A percentile compares a stretch with the other conserved stretches of the same genome.
Conservation (phyloP, 2,797 vertebrate genomes). For the Centropyge bicolor region DNA sequence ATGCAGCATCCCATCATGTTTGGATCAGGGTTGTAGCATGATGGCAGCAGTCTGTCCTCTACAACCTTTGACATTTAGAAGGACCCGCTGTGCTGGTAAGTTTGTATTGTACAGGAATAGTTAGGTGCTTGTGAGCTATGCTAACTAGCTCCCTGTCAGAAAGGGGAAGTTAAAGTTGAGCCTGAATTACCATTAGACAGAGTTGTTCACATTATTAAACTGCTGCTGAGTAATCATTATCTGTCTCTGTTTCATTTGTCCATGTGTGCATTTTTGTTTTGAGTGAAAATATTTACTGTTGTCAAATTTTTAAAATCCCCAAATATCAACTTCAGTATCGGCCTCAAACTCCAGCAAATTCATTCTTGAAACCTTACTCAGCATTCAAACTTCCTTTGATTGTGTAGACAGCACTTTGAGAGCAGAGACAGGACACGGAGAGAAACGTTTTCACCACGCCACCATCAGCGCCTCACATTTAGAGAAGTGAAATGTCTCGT, state of each 20-base stretch:
- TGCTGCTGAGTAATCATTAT: not conserved
- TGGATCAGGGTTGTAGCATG: no score
- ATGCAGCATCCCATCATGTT: no score
- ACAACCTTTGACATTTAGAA: not conserved
- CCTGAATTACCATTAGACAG: not conserved
- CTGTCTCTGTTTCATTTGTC: no score
- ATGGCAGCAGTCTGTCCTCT: not conserved
- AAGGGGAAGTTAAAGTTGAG: not conserved
- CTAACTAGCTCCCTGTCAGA: not conserved
- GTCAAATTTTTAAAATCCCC: not conserved
- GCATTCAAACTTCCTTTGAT: slow-evolving; percentile 30
- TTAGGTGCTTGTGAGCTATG: not conserved
- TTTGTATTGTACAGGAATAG: not conserved
- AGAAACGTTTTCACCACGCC: slow-evolving; percentile 30
- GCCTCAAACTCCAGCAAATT: not conserved
- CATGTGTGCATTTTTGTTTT: no score
- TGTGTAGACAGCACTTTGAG: not conserved
- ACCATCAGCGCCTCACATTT: slow-evolving; percentile 15
- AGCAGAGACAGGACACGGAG: slow-evolving; percentile 39
- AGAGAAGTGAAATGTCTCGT: slow-evolving; percentile 48
- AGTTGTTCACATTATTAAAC: no score
- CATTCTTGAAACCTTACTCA: slow-evolving; percentile 25
- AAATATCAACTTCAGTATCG: not conserved
- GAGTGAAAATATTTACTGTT: not conserved
- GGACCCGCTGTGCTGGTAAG: not conserved